Conservation (phyloP, 2,797 vertebrate species). For the Saxicola maurus region DNA sequence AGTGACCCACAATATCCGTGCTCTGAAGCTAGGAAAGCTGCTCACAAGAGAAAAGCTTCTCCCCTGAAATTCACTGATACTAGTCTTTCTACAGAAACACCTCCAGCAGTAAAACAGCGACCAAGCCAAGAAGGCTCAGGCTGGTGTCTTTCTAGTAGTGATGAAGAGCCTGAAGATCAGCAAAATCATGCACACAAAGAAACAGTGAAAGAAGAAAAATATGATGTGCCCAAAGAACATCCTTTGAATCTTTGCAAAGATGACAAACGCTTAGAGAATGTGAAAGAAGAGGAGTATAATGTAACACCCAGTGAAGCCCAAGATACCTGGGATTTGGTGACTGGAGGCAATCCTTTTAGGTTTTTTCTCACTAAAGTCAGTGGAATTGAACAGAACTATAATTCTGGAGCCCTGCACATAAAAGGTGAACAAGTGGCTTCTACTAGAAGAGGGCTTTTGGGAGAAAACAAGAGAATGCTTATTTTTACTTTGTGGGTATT, state of each 20-base stretch:
- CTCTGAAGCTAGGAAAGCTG: slow-evolving; percentile 71
- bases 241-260: background rate
- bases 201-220: slow-evolving; percentile 58
- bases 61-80: slow-evolving; percentile 37
- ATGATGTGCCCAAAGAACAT: background rate
- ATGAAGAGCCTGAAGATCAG: slow-evolving; percentile 63
- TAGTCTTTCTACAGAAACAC: background rate
- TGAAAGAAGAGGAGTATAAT: slow-evolving; percentile 44
- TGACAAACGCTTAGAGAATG: background rate
- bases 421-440: slow-evolving; percentile 76
- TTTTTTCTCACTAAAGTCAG: slow-evolving; percentile 95
- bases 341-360: slow-evolving; percentile 79
- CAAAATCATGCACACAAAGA: slow-evolving; percentile 7
- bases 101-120: slow-evolving; percentile 53
- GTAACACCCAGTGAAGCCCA: slow-evolving; percentile 73
- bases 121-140: slow-evolving; percentile 72
- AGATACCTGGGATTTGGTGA: slow-evolving; percentile 78
- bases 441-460: background rate
- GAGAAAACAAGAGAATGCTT: background rate
- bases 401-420: slow-evolving; percentile 89
- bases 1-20: slow-evolving; percentile 23
- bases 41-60: slow-evolving; percentile 64
- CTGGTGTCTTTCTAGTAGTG: slow-evolving; percentile 93
- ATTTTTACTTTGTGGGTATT: background rate
- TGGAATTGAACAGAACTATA: slow-evolving; percentile 85